Evolutionary conservation across 2,888 invertebrate species (phyloP), one percentile per base, ranked within the genome.

Genomic region (Taphrorychus bicolor): DNA sequence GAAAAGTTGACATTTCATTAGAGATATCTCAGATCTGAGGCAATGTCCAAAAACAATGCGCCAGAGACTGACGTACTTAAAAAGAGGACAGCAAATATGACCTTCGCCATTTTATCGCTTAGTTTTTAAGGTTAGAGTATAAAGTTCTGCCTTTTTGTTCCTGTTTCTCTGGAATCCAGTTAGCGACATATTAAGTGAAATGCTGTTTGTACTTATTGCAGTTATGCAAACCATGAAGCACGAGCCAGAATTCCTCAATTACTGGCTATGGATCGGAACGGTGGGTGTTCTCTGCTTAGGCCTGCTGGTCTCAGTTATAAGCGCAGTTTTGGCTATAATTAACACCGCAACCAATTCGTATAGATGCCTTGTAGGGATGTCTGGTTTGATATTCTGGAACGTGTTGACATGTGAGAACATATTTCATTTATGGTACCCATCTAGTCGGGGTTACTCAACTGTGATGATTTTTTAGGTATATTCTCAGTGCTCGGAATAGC

Each of bases 351-450:
- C 91, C 2, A 88, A 90, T 1, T 90, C 90, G 5, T 86, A 90
- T 4, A 83, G 91, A 81, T 82, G 87, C 74, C 79, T 93, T 78
- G 84, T 88, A 76, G 87, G 90, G 74, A 83, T 89, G 48, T 85
- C 88, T 19, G 91, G 91, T n/a, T 84, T 92, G 41, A 91, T 90
- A 73, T 81, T 92, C 16, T 93, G 92, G 87, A 95, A 95, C 82
- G 85, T 87, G 24, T 81, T 92, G 71, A 89, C 92, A 74, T 85
- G 94, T 94, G 83, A 86, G 87, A 14, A 16, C 17, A n/a, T n/a
- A n/a, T n/a, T n/a, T n/a, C n/a, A n/a, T n/a, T n/a, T n/a, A n/a
- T n/a, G n/a, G n/a, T n/a, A n/a, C n/a, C n/a, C n/a, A n/a, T n/a
- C n/a, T n/a, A n/a, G n/a, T n/a, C n/a, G n/a, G n/a, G n/a, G n/a